Conservation (phyloP, 2,113 vertebrate species). For the Apodemus speciosus region DNA sequence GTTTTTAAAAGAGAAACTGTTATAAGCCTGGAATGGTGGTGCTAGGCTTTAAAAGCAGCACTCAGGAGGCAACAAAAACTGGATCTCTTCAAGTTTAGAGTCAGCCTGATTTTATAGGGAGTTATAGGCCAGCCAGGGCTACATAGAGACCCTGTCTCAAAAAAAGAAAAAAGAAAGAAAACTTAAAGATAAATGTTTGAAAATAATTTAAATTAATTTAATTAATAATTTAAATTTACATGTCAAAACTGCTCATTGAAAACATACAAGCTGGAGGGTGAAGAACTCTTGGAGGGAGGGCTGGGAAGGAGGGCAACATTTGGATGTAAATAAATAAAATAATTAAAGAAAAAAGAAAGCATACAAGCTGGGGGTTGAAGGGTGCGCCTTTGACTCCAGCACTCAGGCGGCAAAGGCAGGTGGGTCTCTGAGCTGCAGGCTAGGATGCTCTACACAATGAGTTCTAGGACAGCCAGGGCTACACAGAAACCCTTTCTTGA, state of each 20-base stretch:
- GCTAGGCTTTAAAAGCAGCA: neutral
- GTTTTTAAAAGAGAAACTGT: neutral
- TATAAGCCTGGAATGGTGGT: neutral
- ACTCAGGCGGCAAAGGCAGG: neutral
- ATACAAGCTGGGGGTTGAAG: neutral
- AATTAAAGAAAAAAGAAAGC: too few species aligned
- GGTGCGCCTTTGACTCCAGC: neutral
- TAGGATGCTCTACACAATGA: neutral
- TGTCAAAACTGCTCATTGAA: constrained; percentile 1
- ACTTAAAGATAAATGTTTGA: constrained; percentile 2
- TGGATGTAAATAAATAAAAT: too few species aligned
- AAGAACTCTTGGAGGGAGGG: too few species aligned
- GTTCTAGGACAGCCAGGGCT: neutral
- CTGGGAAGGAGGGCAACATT: too few species aligned
- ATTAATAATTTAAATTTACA: neutral
- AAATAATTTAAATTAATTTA: neutral
- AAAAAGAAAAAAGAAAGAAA: neutral
- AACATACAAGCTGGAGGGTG: neutral
- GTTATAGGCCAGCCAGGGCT: neutral
- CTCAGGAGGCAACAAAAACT: neutral
- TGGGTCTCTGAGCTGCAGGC: neutral
- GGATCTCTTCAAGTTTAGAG: neutral
- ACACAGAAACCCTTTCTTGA: neutral
- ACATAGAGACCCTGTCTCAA: neutral
- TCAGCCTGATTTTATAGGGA: neutral